phyloP scores from a whole-genome alignment of 2,797 vertebrate species.

The Lacerta viridis region DNA sequence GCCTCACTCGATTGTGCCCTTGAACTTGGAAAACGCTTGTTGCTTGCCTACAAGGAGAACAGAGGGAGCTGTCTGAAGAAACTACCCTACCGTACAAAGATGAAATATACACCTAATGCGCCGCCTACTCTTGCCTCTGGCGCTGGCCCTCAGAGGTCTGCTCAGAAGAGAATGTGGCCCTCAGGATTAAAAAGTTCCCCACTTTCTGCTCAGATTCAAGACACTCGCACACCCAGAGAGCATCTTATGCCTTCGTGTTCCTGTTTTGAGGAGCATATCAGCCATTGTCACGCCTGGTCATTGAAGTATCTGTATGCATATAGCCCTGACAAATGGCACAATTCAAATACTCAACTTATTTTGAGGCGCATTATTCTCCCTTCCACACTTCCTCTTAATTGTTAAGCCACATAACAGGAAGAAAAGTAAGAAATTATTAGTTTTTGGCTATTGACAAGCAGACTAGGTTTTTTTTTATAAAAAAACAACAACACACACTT shows the following conservation, averaged over 20 bases:
- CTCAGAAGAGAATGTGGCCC: too few species aligned
- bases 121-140: too few species aligned
- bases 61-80: too few species aligned
- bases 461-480: too few species aligned
- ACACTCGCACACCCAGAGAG: not conserved
- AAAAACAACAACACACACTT: too few species aligned
- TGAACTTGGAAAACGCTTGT: too few species aligned
- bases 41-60: too few species aligned
- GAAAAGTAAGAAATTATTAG: not conserved
- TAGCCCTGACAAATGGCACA: not conserved
- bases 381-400: not conserved
- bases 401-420: rapidly evolving
- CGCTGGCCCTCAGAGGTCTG: too few species aligned
- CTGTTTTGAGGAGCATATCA: not conserved
- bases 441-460: not conserved
- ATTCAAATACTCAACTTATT: too few species aligned
- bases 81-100: not conserved
- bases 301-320: not conserved
- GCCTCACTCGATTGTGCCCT: too few species aligned
- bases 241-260: not conserved
- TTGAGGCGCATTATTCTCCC: not conserved
- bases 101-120: not conserved
- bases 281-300: not conserved
- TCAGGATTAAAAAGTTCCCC: not conserved
- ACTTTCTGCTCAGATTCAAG: not conserved